These are phyloP conservation scores for Drosophila mettleri DNA, from an alignment of 2,888 invertebrate genomes.

Conservation along the genomic window DNA sequence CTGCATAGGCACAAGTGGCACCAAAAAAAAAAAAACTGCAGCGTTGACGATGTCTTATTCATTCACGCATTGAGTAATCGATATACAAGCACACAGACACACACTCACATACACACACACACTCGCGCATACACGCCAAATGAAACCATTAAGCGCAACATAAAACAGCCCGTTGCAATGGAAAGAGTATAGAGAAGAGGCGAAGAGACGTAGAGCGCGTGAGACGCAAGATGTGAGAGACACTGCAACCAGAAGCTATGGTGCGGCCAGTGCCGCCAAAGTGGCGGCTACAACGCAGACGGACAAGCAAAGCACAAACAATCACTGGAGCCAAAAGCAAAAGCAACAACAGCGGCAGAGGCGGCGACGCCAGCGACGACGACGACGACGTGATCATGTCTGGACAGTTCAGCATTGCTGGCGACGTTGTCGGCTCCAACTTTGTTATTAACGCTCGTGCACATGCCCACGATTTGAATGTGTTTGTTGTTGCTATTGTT, in stretches of 20 bases:
- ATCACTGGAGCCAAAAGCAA: constrained; percentile 52
- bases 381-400: constrained; percentile 72
- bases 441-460: constrained; percentile 76
- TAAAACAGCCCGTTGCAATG: constrained; percentile 50
- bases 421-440: constrained; percentile 75
- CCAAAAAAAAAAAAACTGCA: constrained; percentile 59
- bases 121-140: constrained; percentile 47
- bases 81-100: constrained; percentile 52
- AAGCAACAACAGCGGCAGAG: constrained; percentile 41
- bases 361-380: constrained; percentile 28
- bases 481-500: constrained; percentile 23
- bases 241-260: constrained; percentile 75
- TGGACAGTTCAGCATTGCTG: constrained; percentile 72
- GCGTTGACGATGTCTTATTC: constrained; percentile 67
- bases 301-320: constrained; percentile 62
- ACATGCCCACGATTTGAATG: constrained; percentile 62
- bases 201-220: constrained; percentile 7
- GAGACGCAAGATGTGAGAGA: constrained; percentile 13
- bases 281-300: constrained; percentile 68
- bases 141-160: constrained; percentile 76
- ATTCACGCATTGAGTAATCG: constrained; percentile 77
- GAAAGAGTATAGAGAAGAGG: constrained; percentile 2
- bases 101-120: constrained; percentile 28
- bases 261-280: constrained; percentile 75
- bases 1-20: constrained; percentile 61